These are phyloP conservation scores for Nematopogon swammerdamellus DNA, from an alignment of 2,888 invertebrate species.

Conservation along the genomic window DNA sequence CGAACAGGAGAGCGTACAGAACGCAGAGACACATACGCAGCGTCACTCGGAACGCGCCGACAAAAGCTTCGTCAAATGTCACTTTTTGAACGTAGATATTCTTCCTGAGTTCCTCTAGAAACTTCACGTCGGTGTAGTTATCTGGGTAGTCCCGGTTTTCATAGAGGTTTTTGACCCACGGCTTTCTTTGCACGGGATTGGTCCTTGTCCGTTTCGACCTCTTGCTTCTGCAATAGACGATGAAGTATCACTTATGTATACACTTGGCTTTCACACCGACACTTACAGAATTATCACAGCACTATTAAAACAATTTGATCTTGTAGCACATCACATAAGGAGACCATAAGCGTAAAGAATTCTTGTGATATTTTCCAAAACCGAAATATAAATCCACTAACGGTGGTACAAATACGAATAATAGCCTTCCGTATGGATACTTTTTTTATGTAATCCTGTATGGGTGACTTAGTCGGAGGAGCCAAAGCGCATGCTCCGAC, in stretches of 20 bases:
- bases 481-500: no score
- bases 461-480: no score
- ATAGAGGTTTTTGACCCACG: constrained; percentile 89
- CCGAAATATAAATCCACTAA: no score
- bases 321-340: no score
- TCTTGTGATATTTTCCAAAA: no score
- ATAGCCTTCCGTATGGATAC: no score
- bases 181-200: constrained; percentile 29
- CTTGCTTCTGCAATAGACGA: not conserved
- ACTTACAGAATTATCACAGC: no score
- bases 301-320: no score
- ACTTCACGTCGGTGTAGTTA: constrained; percentile 87
- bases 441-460: no score
- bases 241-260: not conserved
- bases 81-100: constrained; percentile 79
- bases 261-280: constrained; percentile 38
- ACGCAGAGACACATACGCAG: constrained; percentile 77
- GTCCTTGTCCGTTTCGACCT: constrained; percentile 11
- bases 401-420: no score
- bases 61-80: constrained; percentile 64
- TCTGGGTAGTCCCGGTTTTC: constrained; percentile 85
- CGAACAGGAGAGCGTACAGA: constrained; percentile 68
- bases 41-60: constrained; percentile 74
- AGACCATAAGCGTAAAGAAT: no score
- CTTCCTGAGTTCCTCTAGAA: constrained; percentile 79